Percentiles rank a stretch among this genome's conserved stretches.
Conservation (phyloP, 2,113 vertebrate genomes). For the Chiloscyllium plagiosum region DNA sequence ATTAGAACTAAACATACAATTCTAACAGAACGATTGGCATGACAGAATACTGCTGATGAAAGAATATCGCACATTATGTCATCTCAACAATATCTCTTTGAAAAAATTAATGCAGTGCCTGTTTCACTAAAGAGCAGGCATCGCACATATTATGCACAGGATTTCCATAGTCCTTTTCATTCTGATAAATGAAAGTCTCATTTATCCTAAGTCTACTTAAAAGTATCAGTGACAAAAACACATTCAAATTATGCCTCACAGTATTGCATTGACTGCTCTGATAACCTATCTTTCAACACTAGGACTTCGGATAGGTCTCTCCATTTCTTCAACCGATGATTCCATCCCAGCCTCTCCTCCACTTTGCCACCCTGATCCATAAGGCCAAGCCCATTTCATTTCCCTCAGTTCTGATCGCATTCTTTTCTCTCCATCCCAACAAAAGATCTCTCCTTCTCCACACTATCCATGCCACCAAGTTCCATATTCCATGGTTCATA, state of each 20-base stretch:
- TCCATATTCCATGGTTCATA: background rate
- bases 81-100: slow-evolving; percentile 30
- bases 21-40: slow-evolving; percentile 5
- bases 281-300: background rate
- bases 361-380: background rate
- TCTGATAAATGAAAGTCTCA: background rate
- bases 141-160: background rate
- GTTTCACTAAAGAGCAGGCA: background rate
- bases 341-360: background rate
- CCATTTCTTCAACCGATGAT: background rate
- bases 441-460: background rate
- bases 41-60: slow-evolving; percentile 18
- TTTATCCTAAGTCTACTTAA: background rate
- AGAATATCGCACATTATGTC: slow-evolving; percentile 31
- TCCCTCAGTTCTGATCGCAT: background rate
- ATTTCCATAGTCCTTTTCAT: slow-evolving; percentile 22
- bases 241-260: background rate
- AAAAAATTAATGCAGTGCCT: background rate
- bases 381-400: background rate
- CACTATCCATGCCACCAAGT: background rate
- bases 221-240: background rate
- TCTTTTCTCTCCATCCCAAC: background rate
- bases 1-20: slow-evolving; percentile 26
- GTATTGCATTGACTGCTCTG: background rate
- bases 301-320: background rate